Conservation (phyloP, 2,113 vertebrate genomes). For the Phalacrocorax brasilianus region DNA sequence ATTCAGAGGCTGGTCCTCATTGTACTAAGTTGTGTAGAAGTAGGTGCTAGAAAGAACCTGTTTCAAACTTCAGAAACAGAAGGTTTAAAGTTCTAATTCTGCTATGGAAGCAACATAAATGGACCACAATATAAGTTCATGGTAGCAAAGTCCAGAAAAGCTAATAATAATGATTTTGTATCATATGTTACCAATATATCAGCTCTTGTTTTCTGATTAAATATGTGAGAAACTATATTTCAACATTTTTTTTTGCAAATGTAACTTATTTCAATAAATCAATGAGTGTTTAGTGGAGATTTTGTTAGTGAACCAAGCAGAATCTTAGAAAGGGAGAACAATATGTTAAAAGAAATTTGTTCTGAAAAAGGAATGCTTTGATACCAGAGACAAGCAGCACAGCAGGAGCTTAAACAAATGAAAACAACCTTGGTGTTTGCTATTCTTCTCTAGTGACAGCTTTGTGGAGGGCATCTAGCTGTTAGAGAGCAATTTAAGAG, state of each 20-base stretch:
- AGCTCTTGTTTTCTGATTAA: background rate
- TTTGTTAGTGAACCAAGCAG: background rate
- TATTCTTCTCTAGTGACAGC: conserved; percentile 38
- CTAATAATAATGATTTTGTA: background rate
- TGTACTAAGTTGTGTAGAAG: background rate
- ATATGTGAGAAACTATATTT: background rate
- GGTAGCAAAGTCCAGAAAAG: background rate
- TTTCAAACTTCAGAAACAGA: background rate
- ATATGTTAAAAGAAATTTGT: conserved; percentile 50
- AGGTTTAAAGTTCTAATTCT: background rate
- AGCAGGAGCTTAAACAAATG: conserved; percentile 46
- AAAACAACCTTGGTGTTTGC: conserved; percentile 51
- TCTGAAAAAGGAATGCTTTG: conserved; percentile 46
- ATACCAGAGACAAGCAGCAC: conserved; percentile 54
- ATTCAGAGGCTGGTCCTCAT: background rate
- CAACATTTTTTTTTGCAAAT: background rate
- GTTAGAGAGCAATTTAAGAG: conserved; percentile 51
- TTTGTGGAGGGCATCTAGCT: conserved; percentile 43
- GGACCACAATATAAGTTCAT: background rate
- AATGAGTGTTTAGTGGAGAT: background rate
- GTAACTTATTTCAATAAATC: background rate
- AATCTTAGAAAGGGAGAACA: background rate
- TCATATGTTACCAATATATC: background rate
- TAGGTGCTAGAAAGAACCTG: background rate
- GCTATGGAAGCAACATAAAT: background rate